Evolutionary conservation across 2,888 invertebrate genomes (phyloP), one percentile per base, ranked within the genome.

Genomic region (Eupithecia pulchellata): DNA sequence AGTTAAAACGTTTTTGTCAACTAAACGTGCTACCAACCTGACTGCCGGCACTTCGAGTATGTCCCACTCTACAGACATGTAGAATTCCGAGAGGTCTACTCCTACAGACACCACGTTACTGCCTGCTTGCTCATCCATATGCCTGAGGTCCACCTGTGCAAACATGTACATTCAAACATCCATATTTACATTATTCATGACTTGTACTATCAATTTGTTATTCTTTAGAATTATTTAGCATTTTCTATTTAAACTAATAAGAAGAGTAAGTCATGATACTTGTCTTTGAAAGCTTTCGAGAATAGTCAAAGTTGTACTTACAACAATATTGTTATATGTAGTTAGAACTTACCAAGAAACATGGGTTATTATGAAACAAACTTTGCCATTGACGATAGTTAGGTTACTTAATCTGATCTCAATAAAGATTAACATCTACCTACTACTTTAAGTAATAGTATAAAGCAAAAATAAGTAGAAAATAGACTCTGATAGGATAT

Each of bases 1-100:
- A 11, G 58, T 30, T n/a, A 60, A 57, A 30, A 30, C 32, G 30
- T 60, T 57, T 29, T 57, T 52, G 20, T 30, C 17, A n/a, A 32
- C 9, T 58, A 27, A 30, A 30, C 9, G 20, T 60, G 32, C 11
- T n/a, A 60, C 93, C 94, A 88, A 97, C 97, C 98, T 97, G 79
- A 98, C 97, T 79, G 98, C 98, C 79, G 98, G 98, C 86, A 99
- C 99, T 95, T 98, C 98, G 76, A 99, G 95, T 84, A 99, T 98
- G 94, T 99, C 99, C 99, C 99, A 99, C 93, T 99, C 99, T 68
- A 99, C 99, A 75, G 98, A 98, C 96, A 98, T 98, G 95, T 99
- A 99, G 95, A 99, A 99, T 94, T 99, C 99, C 68, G 98, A 97
- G 77, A 99, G 96, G 93, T 99, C 99, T 74, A 99, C 99, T 67